phyloP scores from a whole-genome alignment of 2,113 vertebrate genomes.

The Notothenia rossii region DNA sequence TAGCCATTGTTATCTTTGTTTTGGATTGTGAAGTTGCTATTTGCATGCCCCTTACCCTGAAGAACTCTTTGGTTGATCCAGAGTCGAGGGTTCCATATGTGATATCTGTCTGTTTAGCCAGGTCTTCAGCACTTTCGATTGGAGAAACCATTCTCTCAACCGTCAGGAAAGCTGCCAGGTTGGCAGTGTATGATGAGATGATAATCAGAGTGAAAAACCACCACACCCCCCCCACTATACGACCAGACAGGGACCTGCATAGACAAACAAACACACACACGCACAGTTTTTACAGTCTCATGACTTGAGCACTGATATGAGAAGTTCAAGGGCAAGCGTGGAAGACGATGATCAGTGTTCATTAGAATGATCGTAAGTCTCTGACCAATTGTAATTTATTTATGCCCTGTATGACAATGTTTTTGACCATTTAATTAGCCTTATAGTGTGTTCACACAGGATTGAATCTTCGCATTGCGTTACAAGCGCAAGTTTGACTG shows the following conservation, averaged over 20 bases:
- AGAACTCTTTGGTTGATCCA: conserved; percentile 98
- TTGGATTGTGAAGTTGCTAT: background rate
- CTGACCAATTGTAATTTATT: background rate
- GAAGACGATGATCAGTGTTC: background rate
- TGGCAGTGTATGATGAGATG: conserved; percentile 99
- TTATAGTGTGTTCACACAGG: no score
- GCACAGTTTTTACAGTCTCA: background rate
- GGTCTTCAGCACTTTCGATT: conserved; percentile 96
- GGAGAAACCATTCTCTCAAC: conserved; percentile 99
- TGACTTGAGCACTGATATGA: background rate
- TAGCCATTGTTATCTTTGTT: background rate
- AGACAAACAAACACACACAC: background rate
- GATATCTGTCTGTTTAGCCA: conserved; percentile 98
- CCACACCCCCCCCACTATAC: conserved; percentile 98
- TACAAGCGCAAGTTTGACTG: no score
- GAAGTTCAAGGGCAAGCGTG: background rate
- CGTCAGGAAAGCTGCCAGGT: conserved; percentile 98
- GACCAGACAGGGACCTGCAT: conserved; percentile 93
- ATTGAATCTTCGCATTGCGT: no score
- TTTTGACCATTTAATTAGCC: no score
- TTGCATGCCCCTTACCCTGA: conserved; percentile 87
- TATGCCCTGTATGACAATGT: no score
- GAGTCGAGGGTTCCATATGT: conserved; percentile 97
- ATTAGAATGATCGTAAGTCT: background rate
- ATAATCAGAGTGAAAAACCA: conserved; percentile 99